Percentiles rank a stretch among this genome's conserved stretches.
phyloP scores from a whole-genome alignment of 2,888 invertebrate species.

The Ceriagrion tenellum region DNA sequence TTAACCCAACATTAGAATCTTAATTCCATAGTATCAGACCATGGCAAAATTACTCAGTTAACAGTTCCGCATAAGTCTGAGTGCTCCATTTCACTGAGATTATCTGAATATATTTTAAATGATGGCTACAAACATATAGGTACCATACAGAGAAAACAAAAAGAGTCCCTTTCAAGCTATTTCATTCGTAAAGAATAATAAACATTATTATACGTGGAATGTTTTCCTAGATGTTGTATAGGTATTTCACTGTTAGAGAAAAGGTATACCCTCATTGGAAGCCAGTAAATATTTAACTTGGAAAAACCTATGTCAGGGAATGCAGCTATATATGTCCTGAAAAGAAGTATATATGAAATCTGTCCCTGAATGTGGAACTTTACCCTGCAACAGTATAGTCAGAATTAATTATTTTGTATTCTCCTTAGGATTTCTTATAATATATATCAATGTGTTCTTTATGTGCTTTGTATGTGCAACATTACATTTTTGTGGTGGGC shows the following conservation, averaged over 20 bases:
- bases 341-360: constrained; percentile 64
- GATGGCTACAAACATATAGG: not conserved
- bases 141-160: not conserved
- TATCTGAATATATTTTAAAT: constrained; percentile 7
- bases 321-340: constrained; percentile 57
- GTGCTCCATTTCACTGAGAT: constrained; percentile 40
- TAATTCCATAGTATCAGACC: constrained; percentile 39
- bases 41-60: constrained; percentile 58
- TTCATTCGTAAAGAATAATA: not conserved
- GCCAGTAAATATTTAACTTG: constrained; percentile 54
- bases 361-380: constrained; percentile 66
- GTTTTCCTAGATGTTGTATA: not conserved
- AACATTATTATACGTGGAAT: not conserved
- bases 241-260: not conserved
- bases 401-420: constrained; percentile 60
- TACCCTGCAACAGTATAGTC: constrained; percentile 66
- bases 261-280: constrained; percentile 66
- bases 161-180: not conserved
- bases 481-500: constrained; percentile 61
- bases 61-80: not conserved
- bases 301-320: constrained; percentile 53
- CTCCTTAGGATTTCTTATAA: constrained; percentile 49
- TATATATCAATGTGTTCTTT: constrained; percentile 56
- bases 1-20: not conserved
- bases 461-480: constrained; percentile 65